A percentile compares a stretch with the other conserved stretches of the same genome.
These are phyloP conservation scores for Charaxes varanes DNA, from an alignment of 1,140 invertebrate species.

Conservation along the genomic window DNA sequence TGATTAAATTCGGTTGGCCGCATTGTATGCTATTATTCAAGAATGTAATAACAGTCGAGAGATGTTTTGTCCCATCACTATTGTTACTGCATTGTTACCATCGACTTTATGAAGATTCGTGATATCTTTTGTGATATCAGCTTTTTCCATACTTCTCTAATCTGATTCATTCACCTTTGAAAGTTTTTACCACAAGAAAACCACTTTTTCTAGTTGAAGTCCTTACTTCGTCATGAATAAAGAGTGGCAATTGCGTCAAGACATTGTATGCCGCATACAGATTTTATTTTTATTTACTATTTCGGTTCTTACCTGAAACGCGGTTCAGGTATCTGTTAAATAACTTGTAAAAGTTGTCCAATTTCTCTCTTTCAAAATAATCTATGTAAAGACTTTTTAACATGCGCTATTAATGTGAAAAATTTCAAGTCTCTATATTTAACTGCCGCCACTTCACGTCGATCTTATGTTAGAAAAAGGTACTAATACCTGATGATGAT, in stretches of 20 bases:
- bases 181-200: neutral
- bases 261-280: too few species aligned
- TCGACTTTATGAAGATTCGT: constrained; percentile 24
- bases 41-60: constrained; percentile 50
- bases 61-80: constrained; percentile 37
- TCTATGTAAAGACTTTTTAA: too few species aligned
- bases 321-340: too few species aligned
- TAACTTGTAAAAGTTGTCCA: too few species aligned
- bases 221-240: neutral
- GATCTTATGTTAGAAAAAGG: too few species aligned
- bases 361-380: too few species aligned
- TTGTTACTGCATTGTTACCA: constrained; percentile 33
- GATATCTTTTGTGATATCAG: constrained; percentile 18
- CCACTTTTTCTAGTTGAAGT: neutral
- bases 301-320: too few species aligned
- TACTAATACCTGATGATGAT: too few species aligned
- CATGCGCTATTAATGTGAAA: too few species aligned
- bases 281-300: too few species aligned
- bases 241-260: neutral
- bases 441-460: too few species aligned
- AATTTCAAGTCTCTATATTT: too few species aligned
- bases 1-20: constrained; percentile 44
- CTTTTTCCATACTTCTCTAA: constrained; percentile 3
- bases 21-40: constrained; percentile 44
- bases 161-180: neutral